Conservation (phyloP, 2,888 invertebrate genomes). For the Idaea straminata region DNA sequence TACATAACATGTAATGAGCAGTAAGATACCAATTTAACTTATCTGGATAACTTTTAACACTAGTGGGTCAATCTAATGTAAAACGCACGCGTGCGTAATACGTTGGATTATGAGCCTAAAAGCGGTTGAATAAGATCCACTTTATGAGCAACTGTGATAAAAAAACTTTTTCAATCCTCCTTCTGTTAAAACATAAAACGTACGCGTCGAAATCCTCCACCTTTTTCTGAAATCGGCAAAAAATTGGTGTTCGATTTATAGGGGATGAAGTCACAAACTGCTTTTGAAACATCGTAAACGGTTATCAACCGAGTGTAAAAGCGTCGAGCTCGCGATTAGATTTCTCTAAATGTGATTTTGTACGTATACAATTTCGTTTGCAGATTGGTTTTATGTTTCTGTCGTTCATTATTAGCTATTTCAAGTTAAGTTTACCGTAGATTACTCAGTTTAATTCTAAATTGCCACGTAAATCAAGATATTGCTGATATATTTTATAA, state of each 20-base stretch:
- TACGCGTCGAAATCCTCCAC: too few species aligned
- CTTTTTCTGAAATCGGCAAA: too few species aligned
- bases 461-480: not conserved
- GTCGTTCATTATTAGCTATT: not conserved
- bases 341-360: not conserved
- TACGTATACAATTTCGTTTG: not conserved
- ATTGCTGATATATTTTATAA: not conserved
- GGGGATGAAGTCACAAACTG: not conserved
- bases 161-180: too few species aligned
- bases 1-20: too few species aligned
- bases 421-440: not conserved
- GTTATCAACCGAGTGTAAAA: not conserved
- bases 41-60: too few species aligned
- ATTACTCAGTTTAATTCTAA: not conserved
- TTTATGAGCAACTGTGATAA: too few species aligned
- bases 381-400: not conserved
- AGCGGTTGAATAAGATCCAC: too few species aligned
- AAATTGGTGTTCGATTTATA: not conserved
- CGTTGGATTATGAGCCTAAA: too few species aligned
- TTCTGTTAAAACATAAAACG: too few species aligned
- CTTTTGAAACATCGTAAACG: not conserved
- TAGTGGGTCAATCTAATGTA: too few species aligned
- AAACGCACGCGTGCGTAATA: too few species aligned
- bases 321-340: not conserved
- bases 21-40: too few species aligned